Conservation (phyloP, 1,140 invertebrate genomes). For the Lordiphosa clarofinis region DNA sequence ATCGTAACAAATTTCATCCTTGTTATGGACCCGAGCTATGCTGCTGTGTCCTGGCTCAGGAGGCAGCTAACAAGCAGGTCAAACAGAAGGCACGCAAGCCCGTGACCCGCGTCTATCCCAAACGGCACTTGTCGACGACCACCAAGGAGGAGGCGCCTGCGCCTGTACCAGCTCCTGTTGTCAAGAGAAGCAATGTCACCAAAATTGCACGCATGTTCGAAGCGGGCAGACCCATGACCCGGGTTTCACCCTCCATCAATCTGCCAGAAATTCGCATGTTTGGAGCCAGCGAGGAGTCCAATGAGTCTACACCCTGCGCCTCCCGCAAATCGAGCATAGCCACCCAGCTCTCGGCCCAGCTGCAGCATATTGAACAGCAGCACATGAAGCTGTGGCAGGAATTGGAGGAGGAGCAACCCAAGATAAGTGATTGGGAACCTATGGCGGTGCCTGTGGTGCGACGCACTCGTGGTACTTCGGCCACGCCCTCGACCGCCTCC, state of each 20-base stretch:
- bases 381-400: constrained; percentile 64
- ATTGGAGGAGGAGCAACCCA: constrained; percentile 36
- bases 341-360: constrained; percentile 51
- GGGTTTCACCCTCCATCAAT: constrained; percentile 40
- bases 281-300: constrained; percentile 48
- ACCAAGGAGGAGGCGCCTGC: constrained; percentile 1
- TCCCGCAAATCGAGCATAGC: constrained; percentile 55
- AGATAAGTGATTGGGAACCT: constrained; percentile 56
- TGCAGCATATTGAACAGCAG: constrained; percentile 72
- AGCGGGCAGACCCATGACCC: constrained; percentile 49
- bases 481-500: constrained; percentile 68
- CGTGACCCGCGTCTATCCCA: constrained; percentile 69
- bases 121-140: constrained; percentile 26
- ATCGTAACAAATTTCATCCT: constrained; percentile 63
- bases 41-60: constrained; percentile 53
- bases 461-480: constrained; percentile 51
- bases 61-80: constrained; percentile 23
- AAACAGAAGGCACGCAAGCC: constrained; percentile 69
- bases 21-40: constrained; percentile 72
- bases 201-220: constrained; percentile 76
- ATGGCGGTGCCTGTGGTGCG: constrained; percentile 34
- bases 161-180: constrained; percentile 11
- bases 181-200: constrained; percentile 67
- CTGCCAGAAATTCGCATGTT: constrained; percentile 64
- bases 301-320: constrained; percentile 54